Evolutionary conservation across 2,113 vertebrate genomes (phyloP), one percentile per base, ranked within the genome.

Genomic region (Lichenostomus cassidix): DNA sequence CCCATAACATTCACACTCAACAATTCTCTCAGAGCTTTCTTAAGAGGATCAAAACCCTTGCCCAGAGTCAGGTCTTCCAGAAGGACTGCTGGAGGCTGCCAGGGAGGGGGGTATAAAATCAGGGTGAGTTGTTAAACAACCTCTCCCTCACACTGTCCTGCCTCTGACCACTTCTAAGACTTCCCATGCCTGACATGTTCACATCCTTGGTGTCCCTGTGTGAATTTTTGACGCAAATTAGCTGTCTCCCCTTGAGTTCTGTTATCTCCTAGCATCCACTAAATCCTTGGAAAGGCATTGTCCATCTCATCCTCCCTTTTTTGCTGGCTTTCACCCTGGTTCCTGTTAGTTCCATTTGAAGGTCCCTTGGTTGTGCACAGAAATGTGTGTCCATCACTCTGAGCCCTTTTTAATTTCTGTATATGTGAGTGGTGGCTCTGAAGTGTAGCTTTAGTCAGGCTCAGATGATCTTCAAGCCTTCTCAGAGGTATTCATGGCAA

Each of bases 1-100:
- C 11, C 27, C 9, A 1, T 50, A 33, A 67, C 2, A 39, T 33
- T 42, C 11, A 33, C 11, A 52, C 1, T 5, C 0, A 0, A 70
- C 59, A 50, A 39, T 47, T 33, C 87, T 74, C 33, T 76, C 58
- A 25, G 37, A 39, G 9, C 15, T 73, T 74, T 78, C 37, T 60
- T 76, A 69, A 85, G n/a, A 73, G 16, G 28, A 65, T 7, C 10
- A n/a, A 65, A 31, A 27, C 25, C 12, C 39, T 67, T 14, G 53
- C 24, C 19, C 18, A 12, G 37, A 55, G 29, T 50, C 2, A 1
- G 2, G 9, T 55, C 27, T 78, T 89, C 60, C 55, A 70, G 82
- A 62, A 41, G 41, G 4, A 44, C 15, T 25, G 19, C 50, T 74
- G n/a, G 25, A 74, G 29, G 47, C 13, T 86, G 46, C 44, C 22